Conservation (phyloP, 1,140 invertebrate species). For the Platyscapa corneri region DNA sequence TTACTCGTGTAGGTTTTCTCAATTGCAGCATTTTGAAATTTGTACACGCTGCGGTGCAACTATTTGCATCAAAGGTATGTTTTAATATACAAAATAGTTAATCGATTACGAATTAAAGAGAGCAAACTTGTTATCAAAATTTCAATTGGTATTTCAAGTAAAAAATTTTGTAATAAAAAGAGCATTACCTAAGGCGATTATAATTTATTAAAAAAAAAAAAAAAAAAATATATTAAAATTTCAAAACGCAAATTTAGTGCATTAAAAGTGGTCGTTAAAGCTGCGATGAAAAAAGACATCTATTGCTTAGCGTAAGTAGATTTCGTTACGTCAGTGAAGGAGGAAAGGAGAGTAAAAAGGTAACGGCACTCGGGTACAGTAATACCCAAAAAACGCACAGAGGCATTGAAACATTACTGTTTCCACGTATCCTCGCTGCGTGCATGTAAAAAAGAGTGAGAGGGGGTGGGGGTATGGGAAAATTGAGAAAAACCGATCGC, state of each 20-base stretch:
- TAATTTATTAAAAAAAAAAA: background rate
- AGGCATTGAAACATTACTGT: background rate
- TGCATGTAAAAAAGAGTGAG: background rate
- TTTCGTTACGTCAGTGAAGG: background rate
- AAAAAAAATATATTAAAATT: background rate
- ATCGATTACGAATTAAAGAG: too few species aligned
- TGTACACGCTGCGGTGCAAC: too few species aligned
- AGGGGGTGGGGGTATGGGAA: too few species aligned
- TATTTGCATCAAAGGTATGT: too few species aligned
- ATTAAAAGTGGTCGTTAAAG: background rate
- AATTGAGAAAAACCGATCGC: background rate
- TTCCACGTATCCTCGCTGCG: too few species aligned
- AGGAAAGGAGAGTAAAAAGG: constrained; percentile 2
- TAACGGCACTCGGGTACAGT: background rate
- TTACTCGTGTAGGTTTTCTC: too few species aligned
- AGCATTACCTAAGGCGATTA: background rate
- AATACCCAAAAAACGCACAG: background rate
- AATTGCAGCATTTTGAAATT: too few species aligned
- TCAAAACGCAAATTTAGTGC: background rate
- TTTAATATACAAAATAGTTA: too few species aligned
- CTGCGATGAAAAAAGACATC: background rate
- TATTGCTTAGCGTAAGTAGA: background rate
- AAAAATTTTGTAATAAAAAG: too few species aligned
- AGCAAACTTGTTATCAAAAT: too few species aligned
- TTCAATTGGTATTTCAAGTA: too few species aligned